Base-by-base conservation (phyloP, 1,140 invertebrate species). In the Drosophila pseudoobscura region DNA sequence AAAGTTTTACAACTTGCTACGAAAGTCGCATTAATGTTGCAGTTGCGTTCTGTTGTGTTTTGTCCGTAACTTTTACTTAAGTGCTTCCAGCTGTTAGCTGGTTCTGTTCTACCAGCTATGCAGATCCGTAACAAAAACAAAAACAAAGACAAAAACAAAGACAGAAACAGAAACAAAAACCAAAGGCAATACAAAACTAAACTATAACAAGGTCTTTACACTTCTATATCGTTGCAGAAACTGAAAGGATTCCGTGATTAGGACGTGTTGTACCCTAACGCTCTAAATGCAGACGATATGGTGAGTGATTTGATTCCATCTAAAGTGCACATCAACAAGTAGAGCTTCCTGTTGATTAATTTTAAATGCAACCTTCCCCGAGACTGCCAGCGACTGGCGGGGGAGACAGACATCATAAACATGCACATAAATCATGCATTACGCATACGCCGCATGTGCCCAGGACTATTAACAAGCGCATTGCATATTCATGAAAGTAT, bases 221-320 rank as follows among this genome's bases (percentile, higher is more conserved):
- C n/a, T 47, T 49, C 8, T 56, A 13, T 39, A 13, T 39, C 4
- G 0, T 84, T 90, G 55, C 84, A 91, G 89, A 77, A 82, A 76
- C 76, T 87, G 75, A 66, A 68, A 73, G 64, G 65, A 78, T 71
- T 66, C 75, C 75, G 90, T 90, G 87, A 90, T 91, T 91, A 91
- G 90, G 89, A 91, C 87, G 90, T 91, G 90, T 90, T 91, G 90
- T 82, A 91, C 90, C 90, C 80, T 78, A 90, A 80, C 78, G 90
- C 75, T 85, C 83, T 91, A 91, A 85, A 91, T 91, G 83, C 83
- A 91, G 90, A 91, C 90, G 90, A 91, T 91, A 91, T 91, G 90
- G 90, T 91, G 70, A 90, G 90, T 91, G 31, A 55, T 24, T 47
- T 26, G 39, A 51, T 35, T 43, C 56, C 26, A 26, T 26, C 26